Evolutionary conservation across 2,888 invertebrate species (phyloP).

Genomic region (Dryadula phaetusa): DNA sequence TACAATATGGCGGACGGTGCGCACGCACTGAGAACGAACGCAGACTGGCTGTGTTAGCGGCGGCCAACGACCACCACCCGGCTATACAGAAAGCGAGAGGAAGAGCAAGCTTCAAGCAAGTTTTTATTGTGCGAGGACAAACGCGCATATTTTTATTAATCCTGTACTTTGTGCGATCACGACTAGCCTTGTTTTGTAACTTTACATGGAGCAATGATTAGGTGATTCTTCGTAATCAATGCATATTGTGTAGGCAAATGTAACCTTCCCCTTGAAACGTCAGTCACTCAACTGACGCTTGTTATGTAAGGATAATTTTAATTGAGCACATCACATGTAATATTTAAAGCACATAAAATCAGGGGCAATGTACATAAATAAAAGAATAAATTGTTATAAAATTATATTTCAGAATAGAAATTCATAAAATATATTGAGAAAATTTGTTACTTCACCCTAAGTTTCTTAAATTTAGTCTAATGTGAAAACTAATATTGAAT

Average conservation of each 20-base stretch:
- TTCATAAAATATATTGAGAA: constrained; percentile 32
- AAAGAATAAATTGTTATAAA: constrained; percentile 7
- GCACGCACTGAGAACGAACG: constrained; percentile 73
- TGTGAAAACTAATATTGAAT: constrained; percentile 34
- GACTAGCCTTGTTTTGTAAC: constrained; percentile 49
- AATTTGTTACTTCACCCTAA: constrained; percentile 24
- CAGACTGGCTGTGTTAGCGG: constrained; percentile 70
- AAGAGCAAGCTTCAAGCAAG: constrained; percentile 73
- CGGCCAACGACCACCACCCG: constrained; percentile 70
- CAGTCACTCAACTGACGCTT: constrained; percentile 38
- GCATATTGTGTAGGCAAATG: constrained; percentile 39
- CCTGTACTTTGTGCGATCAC: constrained; percentile 56
- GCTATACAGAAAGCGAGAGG: constrained; percentile 77
- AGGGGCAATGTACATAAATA: not conserved
- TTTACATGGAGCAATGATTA: constrained; percentile 32
- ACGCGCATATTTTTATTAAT: constrained; percentile 62
- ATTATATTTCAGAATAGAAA: constrained; percentile 39
- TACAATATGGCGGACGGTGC: constrained; percentile 75
- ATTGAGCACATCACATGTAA: constrained; percentile 19
- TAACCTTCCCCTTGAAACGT: constrained; percentile 51
- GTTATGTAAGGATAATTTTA: constrained; percentile 32
- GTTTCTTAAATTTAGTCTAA: constrained; percentile 25
- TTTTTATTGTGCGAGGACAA: constrained; percentile 78
- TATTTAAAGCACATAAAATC: no score
- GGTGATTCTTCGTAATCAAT: constrained; percentile 41